phyloP scores from a whole-genome alignment of 2,113 vertebrate species.

The Bungarus multicinctus region DNA sequence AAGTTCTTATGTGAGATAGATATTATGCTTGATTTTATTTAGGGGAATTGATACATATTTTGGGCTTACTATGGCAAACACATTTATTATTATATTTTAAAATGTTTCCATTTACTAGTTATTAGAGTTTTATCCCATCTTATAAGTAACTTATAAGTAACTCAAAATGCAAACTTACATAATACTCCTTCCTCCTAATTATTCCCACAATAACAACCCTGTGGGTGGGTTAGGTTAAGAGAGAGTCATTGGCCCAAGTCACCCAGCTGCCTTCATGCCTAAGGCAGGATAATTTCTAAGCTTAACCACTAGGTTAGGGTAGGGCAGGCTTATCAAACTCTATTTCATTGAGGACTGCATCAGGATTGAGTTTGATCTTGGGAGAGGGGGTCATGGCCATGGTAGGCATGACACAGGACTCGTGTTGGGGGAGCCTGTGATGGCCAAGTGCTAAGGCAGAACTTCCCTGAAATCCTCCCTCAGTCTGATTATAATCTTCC shows the following conservation, averaged over 20 bases:
- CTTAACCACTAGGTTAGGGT: neutral
- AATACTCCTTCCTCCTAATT: neutral
- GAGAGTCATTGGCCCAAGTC: neutral
- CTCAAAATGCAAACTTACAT: neutral
- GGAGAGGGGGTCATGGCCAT: too few species aligned
- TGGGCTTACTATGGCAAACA: neutral
- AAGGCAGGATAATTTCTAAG: neutral
- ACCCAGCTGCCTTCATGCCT: neutral
- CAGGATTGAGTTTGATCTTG: too few species aligned
- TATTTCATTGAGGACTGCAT: too few species aligned
- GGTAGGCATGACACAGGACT: too few species aligned
- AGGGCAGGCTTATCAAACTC: too few species aligned
- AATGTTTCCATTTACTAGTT: neutral
- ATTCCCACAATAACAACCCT: neutral
- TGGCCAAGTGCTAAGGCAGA: too few species aligned
- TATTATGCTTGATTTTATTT: neutral
- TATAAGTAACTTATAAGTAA: neutral
- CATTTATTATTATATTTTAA: neutral
- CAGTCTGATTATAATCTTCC: too few species aligned
- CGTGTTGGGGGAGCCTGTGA: too few species aligned
- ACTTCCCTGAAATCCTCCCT: too few species aligned
- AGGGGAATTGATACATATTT: neutral
- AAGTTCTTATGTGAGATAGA: neutral
- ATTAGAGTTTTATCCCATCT: neutral
- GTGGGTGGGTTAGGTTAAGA: neutral